phyloP scores from a whole-genome alignment of 1,140 invertebrate species.

The Drosophila cardini region DNA sequence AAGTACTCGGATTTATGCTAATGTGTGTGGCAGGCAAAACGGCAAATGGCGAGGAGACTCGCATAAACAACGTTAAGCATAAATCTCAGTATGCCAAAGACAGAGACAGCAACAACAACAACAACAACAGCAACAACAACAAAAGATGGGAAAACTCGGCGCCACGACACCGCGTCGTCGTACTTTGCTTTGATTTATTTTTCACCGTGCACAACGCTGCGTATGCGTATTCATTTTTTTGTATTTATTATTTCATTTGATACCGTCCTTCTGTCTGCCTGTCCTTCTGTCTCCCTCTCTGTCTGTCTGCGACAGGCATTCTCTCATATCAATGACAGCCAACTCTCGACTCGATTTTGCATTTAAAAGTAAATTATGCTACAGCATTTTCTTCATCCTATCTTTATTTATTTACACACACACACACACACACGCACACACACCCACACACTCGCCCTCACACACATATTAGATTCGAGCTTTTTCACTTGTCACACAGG shows the following conservation, averaged over 20 bases:
- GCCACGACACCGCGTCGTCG: conserved; percentile 53
- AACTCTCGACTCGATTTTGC: conserved; percentile 67
- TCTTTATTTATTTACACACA: background rate
- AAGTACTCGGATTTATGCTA: conserved; percentile 60
- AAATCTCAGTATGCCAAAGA: conserved; percentile 55
- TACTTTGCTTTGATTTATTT: conserved; percentile 74
- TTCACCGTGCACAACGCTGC: conserved; percentile 67
- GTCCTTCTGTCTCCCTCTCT: too few relatives aligned
- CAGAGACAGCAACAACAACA: conserved; percentile 9
- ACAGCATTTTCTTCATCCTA: conserved; percentile 35
- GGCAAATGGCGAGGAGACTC: background rate
- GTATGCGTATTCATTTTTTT: conserved; percentile 63
- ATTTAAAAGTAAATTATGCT: conserved; percentile 80
- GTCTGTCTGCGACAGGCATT: conserved; percentile 29
- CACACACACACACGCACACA: too few relatives aligned
- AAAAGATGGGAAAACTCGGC: conserved; percentile 33
- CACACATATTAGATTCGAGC: too few relatives aligned
- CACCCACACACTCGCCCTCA: too few relatives aligned
- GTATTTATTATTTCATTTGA: conserved; percentile 1
- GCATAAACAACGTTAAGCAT: conserved; percentile 61
- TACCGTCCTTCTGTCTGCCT: conserved; percentile 3
- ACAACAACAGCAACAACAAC: conserved; percentile 11
- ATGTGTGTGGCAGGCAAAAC: conserved; percentile 34
- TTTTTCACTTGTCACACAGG: conserved; percentile 10
- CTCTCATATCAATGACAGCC: conserved; percentile 70